These are phyloP conservation scores for Chrysocyon brachyurus DNA, from an alignment of 2,797 vertebrate species.

Conservation along the genomic window DNA sequence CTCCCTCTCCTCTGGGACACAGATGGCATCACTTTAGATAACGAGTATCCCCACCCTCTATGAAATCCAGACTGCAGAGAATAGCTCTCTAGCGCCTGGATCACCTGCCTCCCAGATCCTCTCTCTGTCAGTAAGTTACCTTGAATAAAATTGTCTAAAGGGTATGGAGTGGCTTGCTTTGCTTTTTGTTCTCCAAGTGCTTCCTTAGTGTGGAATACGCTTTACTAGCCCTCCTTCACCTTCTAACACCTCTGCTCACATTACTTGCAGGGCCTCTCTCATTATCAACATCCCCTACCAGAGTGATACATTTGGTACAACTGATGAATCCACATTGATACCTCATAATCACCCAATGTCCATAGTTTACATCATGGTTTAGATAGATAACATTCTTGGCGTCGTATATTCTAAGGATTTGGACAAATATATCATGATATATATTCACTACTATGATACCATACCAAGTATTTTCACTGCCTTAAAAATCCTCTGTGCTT, in stretches of 20 bases:
- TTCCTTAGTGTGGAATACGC: not conserved
- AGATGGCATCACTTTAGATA: not conserved
- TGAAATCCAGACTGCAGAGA: not conserved
- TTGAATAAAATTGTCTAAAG: not conserved
- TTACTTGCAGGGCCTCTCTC: not conserved
- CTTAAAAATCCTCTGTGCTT: not conserved
- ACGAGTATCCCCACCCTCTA: not conserved
- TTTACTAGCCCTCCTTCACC: not conserved
- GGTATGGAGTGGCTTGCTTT: not conserved
- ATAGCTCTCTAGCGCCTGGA: not conserved
- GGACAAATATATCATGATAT: not conserved
- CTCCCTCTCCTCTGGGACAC: not conserved
- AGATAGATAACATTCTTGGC: not conserved
- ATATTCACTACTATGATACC: not conserved
- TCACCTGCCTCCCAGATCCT: fast-evolving
- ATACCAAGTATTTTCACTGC: not conserved
- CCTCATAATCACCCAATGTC: not conserved
- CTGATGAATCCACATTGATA: not conserved
- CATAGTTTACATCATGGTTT: not conserved
- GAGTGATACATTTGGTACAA: not conserved
- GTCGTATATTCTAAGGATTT: not conserved
- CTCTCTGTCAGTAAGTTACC: not conserved
- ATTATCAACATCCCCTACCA: not conserved
- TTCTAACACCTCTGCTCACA: not conserved
- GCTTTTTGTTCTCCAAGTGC: not conserved